phyloP scores from a whole-genome alignment of 1,140 invertebrate species.

The Pseudomyrmex cubaensis region DNA sequence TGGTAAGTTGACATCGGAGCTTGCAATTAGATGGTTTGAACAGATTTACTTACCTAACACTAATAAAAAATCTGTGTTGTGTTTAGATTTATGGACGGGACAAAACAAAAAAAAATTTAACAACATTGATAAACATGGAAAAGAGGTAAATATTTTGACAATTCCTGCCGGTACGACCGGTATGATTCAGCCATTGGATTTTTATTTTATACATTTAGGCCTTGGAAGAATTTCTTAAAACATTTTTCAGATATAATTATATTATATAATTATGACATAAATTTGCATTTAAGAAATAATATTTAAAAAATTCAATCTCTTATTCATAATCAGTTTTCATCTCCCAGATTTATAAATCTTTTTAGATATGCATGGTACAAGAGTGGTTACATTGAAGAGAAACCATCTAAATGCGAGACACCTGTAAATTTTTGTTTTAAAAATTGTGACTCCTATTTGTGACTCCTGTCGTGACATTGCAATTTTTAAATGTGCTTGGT shows the following conservation, averaged over 20 bases:
- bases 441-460: too few species aligned
- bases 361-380: too few species aligned
- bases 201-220: conserved; percentile 8
- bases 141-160: not conserved
- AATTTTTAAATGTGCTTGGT: too few species aligned
- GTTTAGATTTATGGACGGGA: conserved; percentile 20
- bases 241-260: conserved; percentile 47
- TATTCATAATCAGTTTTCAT: too few species aligned
- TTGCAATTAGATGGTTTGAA: not conserved
- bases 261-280: conserved; percentile 33
- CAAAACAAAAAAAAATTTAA: not conserved
- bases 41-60: not conserved
- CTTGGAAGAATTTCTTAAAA: conserved; percentile 10
- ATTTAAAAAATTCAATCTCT: too few species aligned
- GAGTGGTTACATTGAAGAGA: too few species aligned
- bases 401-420: too few species aligned
- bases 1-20: conserved; percentile 5
- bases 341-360: too few species aligned
- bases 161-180: not conserved
- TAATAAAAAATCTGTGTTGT: conserved; percentile 5
- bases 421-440: too few species aligned
- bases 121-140: not conserved
- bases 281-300: not conserved
- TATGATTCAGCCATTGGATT: conserved; percentile 2
- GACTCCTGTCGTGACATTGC: too few species aligned